phyloP scores from a whole-genome alignment of 1,140 invertebrate genomes.

The Bombus picipes region DNA sequence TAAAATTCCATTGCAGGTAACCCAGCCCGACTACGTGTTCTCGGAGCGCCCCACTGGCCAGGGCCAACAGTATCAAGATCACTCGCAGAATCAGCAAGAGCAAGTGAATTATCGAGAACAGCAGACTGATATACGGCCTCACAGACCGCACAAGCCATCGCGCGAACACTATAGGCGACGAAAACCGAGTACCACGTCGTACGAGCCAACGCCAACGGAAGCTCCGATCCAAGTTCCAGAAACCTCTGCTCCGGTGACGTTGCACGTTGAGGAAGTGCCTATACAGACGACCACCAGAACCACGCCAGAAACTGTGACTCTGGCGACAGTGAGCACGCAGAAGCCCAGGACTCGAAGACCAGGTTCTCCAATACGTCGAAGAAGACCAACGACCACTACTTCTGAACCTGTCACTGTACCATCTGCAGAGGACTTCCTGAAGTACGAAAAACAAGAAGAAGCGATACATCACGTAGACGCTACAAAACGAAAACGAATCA shows the following conservation, averaged over 20 bases:
- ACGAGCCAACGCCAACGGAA: conserved; percentile 61
- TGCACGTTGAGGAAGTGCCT: conserved; percentile 49
- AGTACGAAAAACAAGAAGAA: conserved; percentile 61
- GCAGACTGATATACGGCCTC: conserved; percentile 55
- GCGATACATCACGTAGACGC: conserved; percentile 45
- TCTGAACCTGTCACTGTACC: conserved; percentile 45
- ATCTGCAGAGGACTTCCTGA: conserved; percentile 51
- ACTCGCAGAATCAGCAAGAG: conserved; percentile 49
- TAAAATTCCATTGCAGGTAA: neutral
- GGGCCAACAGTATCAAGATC: conserved; percentile 47
- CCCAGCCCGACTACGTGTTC: neutral
- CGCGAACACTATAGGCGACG: conserved; percentile 63
- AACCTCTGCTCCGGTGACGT: conserved; percentile 42
- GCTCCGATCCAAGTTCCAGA: conserved; percentile 57
- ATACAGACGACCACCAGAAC: conserved; percentile 49
- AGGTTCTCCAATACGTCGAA: conserved; percentile 48
- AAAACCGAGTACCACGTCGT: conserved; percentile 54
- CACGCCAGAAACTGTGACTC: conserved; percentile 27
- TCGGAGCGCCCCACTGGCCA: conserved; percentile 17
- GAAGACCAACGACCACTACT: conserved; percentile 65
- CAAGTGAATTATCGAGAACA: conserved; percentile 48
- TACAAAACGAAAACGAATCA: conserved; percentile 41
- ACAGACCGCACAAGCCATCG: conserved; percentile 55
- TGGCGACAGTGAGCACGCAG: conserved; percentile 38
- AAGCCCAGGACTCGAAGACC: conserved; percentile 65